Percentiles rank a stretch among this genome's conserved stretches.
Evolutionary conservation across 2,797 vertebrate genomes (phyloP).

Genomic region (Chaenodraco wilsoni): DNA sequence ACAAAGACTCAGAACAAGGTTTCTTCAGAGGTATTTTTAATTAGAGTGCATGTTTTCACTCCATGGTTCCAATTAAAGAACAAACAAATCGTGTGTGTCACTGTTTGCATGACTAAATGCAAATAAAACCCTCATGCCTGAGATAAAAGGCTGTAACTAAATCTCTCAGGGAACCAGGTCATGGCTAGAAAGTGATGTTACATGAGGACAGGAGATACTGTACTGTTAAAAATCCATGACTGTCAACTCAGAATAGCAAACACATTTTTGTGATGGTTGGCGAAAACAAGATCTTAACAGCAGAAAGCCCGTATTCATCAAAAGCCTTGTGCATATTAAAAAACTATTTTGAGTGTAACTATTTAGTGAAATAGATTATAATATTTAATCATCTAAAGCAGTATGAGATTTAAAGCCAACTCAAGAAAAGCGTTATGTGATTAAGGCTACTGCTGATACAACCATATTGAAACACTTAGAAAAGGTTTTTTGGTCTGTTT

Average conservation of each 20-base stretch:
- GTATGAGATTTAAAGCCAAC: neutral
- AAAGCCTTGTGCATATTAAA: neutral
- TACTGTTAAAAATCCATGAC: constrained; percentile 2
- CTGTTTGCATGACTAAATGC: constrained; percentile 14
- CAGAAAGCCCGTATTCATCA: constrained; percentile 5
- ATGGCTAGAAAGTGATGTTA: constrained; percentile 3
- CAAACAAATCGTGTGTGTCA: constrained; percentile 10
- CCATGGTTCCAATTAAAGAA: constrained; percentile 24
- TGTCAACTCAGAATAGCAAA: constrained; percentile 9
- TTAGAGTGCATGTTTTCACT: constrained; percentile 31
- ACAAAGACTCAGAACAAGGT: constrained; percentile 9
- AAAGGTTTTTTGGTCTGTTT: neutral
- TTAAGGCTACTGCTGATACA: neutral
- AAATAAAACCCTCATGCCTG: constrained; percentile 20
- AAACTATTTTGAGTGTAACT: neutral
- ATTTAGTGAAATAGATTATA: constrained; percentile 11
- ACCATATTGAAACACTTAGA: neutral
- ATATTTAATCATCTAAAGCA: constrained; percentile 10
- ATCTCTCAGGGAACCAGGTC: constrained; percentile 27
- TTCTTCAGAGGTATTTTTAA: constrained; percentile 44
- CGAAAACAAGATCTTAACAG: neutral
- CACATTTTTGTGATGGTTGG: neutral
- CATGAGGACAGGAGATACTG: constrained; percentile 21
- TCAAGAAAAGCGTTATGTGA: neutral
- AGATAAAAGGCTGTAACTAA: constrained; percentile 18